These are phyloP conservation scores for Xanthorhoe designata DNA, from an alignment of 2,888 invertebrate species.

Conservation along the genomic window DNA sequence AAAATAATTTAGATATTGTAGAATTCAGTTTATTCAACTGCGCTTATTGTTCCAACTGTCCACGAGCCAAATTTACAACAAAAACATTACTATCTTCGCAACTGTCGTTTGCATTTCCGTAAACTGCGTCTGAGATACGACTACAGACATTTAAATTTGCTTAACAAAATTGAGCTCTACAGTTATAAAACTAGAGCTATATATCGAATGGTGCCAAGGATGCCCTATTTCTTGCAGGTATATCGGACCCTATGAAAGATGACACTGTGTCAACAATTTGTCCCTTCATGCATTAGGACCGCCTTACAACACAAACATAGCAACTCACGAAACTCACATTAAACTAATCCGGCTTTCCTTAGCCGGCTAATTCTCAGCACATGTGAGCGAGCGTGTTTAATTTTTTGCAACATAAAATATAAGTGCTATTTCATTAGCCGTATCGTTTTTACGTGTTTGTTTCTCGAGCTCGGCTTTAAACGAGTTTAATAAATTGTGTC, in stretches of 20 bases:
- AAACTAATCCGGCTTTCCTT: slow-evolving; percentile 79
- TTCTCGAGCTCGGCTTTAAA: slow-evolving; percentile 44
- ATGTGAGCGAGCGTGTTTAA: slow-evolving; percentile 60
- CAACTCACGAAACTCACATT: slow-evolving; percentile 80
- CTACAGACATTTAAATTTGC: slow-evolving; percentile 53
- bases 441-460: slow-evolving; percentile 61
- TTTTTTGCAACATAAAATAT: slow-evolving; percentile 78
- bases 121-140: slow-evolving; percentile 61
- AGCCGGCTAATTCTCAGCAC: slow-evolving; percentile 75
- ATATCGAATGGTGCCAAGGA: slow-evolving; percentile 45
- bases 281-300: slow-evolving; percentile 71
- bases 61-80: slow-evolving; percentile 71
- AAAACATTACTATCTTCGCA: slow-evolving; percentile 66
- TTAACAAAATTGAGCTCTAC: slow-evolving; percentile 50
- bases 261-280: slow-evolving; percentile 83
- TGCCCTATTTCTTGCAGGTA: slow-evolving; percentile 71
- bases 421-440: slow-evolving; percentile 81
- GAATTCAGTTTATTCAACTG: slow-evolving; percentile 8
- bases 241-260: slow-evolving; percentile 77
- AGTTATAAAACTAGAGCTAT: slow-evolving; percentile 45
- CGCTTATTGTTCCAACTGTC: slow-evolving; percentile 73
- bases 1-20: neutral
- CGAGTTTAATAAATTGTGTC: slow-evolving; percentile 57
- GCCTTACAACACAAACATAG: slow-evolving; percentile 78
- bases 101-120: slow-evolving; percentile 76